Conservation (phyloP, 1,140 invertebrate genomes). For the Conopomorpha cramerella region DNA sequence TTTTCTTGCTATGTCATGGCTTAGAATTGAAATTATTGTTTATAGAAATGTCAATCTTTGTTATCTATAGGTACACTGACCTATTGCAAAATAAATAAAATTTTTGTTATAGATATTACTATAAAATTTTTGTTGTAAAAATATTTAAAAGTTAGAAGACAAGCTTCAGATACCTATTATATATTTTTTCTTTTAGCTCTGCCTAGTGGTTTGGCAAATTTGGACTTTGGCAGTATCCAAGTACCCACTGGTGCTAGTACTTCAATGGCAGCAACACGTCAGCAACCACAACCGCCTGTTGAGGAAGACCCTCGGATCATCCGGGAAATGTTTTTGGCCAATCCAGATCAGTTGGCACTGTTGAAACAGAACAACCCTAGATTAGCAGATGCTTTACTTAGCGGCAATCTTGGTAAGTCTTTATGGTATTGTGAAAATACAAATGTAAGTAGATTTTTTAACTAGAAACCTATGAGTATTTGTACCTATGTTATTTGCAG, state of each 20-base stretch:
- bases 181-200: constrained; percentile 42
- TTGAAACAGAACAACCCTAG: constrained; percentile 93
- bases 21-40: too few species aligned
- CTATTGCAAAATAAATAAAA: too few species aligned
- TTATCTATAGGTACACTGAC: too few species aligned
- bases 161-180: too few species aligned
- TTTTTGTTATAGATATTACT: too few species aligned
- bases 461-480: too few species aligned
- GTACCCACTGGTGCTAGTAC: constrained; percentile 64
- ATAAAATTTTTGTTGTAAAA: too few species aligned
- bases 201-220: constrained; percentile 30
- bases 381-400: constrained; percentile 87
- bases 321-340: constrained; percentile 86
- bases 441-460: constrained; percentile 10
- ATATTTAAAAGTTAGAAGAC: too few species aligned
- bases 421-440: constrained; percentile 10
- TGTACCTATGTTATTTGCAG: constrained; percentile 38
- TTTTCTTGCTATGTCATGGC: too few species aligned
- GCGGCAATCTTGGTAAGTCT: constrained; percentile 74
- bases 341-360: constrained; percentile 88
- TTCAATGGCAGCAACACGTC: constrained; percentile 43
- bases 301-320: constrained; percentile 89
- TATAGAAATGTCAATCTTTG: too few species aligned
- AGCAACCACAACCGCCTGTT: constrained; percentile 53
- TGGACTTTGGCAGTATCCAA: constrained; percentile 87